These are phyloP conservation scores for Drosophila recens DNA, from an alignment of 2,888 invertebrate species.

Conservation along the genomic window DNA sequence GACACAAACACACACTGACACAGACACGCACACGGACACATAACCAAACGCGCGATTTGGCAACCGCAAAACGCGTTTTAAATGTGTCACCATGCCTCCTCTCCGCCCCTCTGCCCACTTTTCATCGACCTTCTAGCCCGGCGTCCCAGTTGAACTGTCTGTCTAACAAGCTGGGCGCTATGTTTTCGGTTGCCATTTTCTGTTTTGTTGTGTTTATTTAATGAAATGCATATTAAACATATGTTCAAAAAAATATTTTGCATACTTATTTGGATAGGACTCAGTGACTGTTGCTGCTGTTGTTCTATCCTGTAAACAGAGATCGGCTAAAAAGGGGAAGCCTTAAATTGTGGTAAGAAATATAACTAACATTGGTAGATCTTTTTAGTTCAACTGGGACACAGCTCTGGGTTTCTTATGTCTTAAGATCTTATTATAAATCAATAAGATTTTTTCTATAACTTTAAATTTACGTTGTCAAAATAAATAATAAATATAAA, in stretches of 20 bases:
- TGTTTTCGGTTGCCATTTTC: conserved; percentile 42
- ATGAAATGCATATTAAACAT: conserved; percentile 77
- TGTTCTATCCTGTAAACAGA: not conserved
- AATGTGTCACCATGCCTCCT: conserved; percentile 39
- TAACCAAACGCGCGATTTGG: conserved; percentile 30
- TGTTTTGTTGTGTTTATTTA: conserved; percentile 70
- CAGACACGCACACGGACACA: conserved; percentile 8
- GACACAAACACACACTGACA: conserved; percentile 14
- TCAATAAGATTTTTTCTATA: too few relatives aligned
- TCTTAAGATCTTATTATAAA: too few relatives aligned
- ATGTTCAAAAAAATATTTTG: conserved; percentile 55
- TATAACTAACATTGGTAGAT: too few relatives aligned
- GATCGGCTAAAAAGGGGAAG: not conserved
- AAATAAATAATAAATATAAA: too few relatives aligned
- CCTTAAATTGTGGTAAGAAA: not conserved
- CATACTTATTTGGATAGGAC: conserved; percentile 42
- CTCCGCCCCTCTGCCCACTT: not conserved
- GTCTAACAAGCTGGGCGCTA: conserved; percentile 44
- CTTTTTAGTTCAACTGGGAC: too few relatives aligned
- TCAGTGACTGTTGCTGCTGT: conserved; percentile 6
- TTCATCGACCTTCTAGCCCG: not conserved
- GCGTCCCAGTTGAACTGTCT: conserved; percentile 7
- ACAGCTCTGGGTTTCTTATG: too few relatives aligned
- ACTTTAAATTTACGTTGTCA: too few relatives aligned
- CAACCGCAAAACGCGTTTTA: conserved; percentile 67